phyloP scores from a whole-genome alignment of 2,888 invertebrate genomes.

The Mythimna impura region DNA sequence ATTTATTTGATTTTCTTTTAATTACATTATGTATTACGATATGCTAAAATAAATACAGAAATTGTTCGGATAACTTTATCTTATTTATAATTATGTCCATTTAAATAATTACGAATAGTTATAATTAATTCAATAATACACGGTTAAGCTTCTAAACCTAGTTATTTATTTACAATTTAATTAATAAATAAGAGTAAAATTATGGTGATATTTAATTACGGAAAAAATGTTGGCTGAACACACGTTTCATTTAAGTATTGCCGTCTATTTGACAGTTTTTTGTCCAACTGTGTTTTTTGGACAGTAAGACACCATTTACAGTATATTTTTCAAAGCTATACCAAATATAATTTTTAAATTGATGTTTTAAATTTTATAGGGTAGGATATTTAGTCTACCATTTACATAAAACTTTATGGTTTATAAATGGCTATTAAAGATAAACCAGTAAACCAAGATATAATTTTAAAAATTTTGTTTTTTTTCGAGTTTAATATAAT shows the following conservation, averaged over 20 bases:
- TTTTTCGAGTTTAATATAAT: constrained; percentile 22
- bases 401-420: neutral
- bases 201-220: constrained; percentile 60
- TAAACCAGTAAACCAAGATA: neutral
- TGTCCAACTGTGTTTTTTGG: constrained; percentile 3
- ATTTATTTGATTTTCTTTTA: constrained; percentile 89
- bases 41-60: constrained; percentile 90
- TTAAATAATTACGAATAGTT: constrained; percentile 83
- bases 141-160: constrained; percentile 82
- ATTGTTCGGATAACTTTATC: constrained; percentile 85
- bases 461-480: neutral
- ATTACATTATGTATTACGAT: constrained; percentile 85
- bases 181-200: constrained; percentile 78
- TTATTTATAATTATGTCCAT: constrained; percentile 80
- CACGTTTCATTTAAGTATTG: constrained; percentile 49
- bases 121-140: constrained; percentile 80
- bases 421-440: neutral
- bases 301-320: constrained; percentile 29
- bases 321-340: constrained; percentile 21
- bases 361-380: neutral
- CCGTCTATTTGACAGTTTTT: constrained; percentile 21
- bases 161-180: constrained; percentile 87
- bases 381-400: neutral
- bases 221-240: constrained; percentile 62
- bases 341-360: constrained; percentile 25